Conservation (phyloP, 2,113 vertebrate species). For the Xiphophorus hellerii region DNA sequence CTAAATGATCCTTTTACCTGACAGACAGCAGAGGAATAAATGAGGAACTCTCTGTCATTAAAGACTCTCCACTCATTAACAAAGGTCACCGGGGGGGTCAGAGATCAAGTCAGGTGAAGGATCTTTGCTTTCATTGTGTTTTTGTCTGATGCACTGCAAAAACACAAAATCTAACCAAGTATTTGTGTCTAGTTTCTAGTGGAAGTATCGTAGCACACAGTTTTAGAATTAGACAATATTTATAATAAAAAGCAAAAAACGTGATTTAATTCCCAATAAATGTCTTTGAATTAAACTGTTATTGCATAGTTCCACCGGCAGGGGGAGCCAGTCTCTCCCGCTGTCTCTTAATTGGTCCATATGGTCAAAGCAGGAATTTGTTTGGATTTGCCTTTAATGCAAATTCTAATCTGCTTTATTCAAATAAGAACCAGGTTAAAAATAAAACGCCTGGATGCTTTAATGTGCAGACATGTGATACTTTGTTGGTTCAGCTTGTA, state of each 20-base stretch:
- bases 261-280: not conserved
- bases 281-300: not conserved
- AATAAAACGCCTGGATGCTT: too few relatives aligned
- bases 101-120: constrained; percentile 19
- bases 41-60: constrained; percentile 34
- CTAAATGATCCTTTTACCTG: not conserved
- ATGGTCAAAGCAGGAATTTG: not conserved
- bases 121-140: constrained; percentile 16
- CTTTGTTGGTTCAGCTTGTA: not conserved
- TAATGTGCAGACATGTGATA: too few relatives aligned
- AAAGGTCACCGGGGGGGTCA: constrained; percentile 59
- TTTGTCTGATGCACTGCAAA: not conserved
- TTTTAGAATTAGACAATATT: not conserved
- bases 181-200: too few relatives aligned
- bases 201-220: too few relatives aligned
- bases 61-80: constrained; percentile 48
- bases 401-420: too few relatives aligned
- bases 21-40: constrained; percentile 15
- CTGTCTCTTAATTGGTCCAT: not conserved
- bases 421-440: too few relatives aligned
- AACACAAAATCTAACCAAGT: too few relatives aligned
- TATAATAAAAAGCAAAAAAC: not conserved
- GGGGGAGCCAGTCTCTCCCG: constrained; percentile 34
- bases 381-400: not conserved
- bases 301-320: constrained; percentile 18